Percentiles rank a stretch among this genome's conserved stretches.
These are phyloP conservation scores for Dione juno DNA, from an alignment of 2,888 invertebrate species.

Conservation along the genomic window DNA sequence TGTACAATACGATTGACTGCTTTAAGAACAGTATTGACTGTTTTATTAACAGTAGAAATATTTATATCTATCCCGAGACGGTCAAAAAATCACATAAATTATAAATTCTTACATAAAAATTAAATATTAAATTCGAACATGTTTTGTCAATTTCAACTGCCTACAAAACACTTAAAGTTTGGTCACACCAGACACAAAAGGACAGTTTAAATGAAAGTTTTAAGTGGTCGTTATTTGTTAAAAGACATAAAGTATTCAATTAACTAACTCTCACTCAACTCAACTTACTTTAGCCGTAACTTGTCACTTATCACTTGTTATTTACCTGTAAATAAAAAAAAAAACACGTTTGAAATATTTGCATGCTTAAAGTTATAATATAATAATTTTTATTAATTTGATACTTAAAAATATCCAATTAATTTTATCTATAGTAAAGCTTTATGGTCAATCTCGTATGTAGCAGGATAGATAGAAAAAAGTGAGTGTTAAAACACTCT, in stretches of 20 bases:
- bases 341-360: background rate
- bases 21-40: too few relatives aligned
- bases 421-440: too few relatives aligned
- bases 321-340: constrained; percentile 42
- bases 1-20: too few relatives aligned
- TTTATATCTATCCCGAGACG: too few relatives aligned
- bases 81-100: too few relatives aligned
- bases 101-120: background rate
- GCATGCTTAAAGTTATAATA: too few relatives aligned
- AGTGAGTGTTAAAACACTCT: too few relatives aligned
- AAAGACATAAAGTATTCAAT: constrained; percentile 47
- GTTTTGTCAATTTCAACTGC: background rate
- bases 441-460: too few relatives aligned
- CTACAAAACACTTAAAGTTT: background rate
- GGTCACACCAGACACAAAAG: constrained; percentile 36
- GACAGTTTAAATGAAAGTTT: constrained; percentile 47
- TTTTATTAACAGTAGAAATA: too few relatives aligned
- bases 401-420: too few relatives aligned
- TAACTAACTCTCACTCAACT: constrained; percentile 38
- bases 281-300: constrained; percentile 29
- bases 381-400: too few relatives aligned
- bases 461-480: too few relatives aligned
- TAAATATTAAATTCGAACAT: background rate
- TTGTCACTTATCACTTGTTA: background rate
- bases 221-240: constrained; percentile 52